These are phyloP conservation scores for Contarinia nasturtii DNA, from an alignment of 1,140 invertebrate species.

Conservation along the genomic window DNA sequence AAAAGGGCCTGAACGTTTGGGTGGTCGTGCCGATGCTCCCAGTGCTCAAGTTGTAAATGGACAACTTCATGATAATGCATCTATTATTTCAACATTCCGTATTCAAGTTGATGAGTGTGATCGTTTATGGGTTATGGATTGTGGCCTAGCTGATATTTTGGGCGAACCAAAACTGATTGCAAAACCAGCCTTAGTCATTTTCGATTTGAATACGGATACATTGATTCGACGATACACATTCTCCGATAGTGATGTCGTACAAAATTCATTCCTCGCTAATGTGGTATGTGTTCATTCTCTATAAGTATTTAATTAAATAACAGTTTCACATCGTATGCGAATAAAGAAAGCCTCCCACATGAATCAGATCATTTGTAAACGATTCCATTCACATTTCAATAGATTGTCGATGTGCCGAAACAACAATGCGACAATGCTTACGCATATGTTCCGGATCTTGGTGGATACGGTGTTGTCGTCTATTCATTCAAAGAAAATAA, in stretches of 20 bases:
- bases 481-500: constrained; percentile 50
- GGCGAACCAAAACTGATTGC: constrained; percentile 35
- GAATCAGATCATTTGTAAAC: neutral
- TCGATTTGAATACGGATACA: constrained; percentile 51
- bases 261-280: constrained; percentile 53
- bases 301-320: neutral
- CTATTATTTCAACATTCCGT: constrained; percentile 44
- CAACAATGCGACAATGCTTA: constrained; percentile 49
- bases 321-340: neutral
- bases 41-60: constrained; percentile 16
- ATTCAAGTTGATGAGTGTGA: constrained; percentile 45
- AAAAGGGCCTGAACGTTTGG: constrained; percentile 1
- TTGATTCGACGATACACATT: constrained; percentile 41
- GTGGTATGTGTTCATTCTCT: constrained; percentile 24
- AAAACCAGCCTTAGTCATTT: constrained; percentile 42
- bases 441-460: constrained; percentile 55
- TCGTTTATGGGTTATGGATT: constrained; percentile 55
- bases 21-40: constrained; percentile 19
- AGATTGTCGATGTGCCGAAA: constrained; percentile 43
- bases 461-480: constrained; percentile 50
- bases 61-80: constrained; percentile 27
- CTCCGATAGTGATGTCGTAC: constrained; percentile 41
- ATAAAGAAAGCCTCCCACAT: neutral
- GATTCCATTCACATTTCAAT: neutral
- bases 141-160: constrained; percentile 46